Conservation (phyloP, 1,140 invertebrate species). For the Luehdorfia chinensis region DNA sequence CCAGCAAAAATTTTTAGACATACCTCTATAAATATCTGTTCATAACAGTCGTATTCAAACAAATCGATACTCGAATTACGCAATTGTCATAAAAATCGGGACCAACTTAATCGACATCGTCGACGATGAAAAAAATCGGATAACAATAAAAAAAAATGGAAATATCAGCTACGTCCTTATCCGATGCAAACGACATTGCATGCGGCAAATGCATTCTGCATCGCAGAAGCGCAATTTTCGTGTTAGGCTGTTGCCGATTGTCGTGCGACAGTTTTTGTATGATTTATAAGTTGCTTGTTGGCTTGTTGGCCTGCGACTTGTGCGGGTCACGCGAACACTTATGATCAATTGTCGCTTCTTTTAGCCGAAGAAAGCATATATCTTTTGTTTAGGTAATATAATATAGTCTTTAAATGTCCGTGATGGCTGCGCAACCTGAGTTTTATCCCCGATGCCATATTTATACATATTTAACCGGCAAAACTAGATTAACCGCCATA, state of each 20-base stretch:
- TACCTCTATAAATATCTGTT: too few relatives aligned
- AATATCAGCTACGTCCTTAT: slow-evolving; percentile 43
- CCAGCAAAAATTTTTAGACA: too few relatives aligned
- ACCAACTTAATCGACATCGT: slow-evolving; percentile 23
- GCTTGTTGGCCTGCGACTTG: slow-evolving; percentile 34
- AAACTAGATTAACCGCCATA: too few relatives aligned
- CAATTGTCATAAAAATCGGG: slow-evolving; percentile 13
- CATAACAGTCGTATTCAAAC: too few relatives aligned
- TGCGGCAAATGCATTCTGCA: slow-evolving; percentile 62
- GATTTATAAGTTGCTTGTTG: slow-evolving; percentile 43
- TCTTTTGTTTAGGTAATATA: too few relatives aligned
- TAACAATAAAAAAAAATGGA: slow-evolving; percentile 35
- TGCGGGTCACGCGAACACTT: slow-evolving; percentile 60
- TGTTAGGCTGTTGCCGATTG: slow-evolving; percentile 57
- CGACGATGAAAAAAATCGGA: slow-evolving; percentile 18
- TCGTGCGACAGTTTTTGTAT: slow-evolving; percentile 50
- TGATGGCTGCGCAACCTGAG: too few relatives aligned
- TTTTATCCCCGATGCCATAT: too few relatives aligned
- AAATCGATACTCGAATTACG: background rate
- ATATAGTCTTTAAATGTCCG: too few relatives aligned
- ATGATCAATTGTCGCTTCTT: slow-evolving; percentile 48
- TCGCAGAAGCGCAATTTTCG: slow-evolving; percentile 59
- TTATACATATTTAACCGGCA: too few relatives aligned
- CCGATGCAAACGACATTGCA: slow-evolving; percentile 39
- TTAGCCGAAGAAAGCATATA: too few relatives aligned